Conservation (phyloP, 2,888 invertebrate species). For the Ferdinandea cuprea region DNA sequence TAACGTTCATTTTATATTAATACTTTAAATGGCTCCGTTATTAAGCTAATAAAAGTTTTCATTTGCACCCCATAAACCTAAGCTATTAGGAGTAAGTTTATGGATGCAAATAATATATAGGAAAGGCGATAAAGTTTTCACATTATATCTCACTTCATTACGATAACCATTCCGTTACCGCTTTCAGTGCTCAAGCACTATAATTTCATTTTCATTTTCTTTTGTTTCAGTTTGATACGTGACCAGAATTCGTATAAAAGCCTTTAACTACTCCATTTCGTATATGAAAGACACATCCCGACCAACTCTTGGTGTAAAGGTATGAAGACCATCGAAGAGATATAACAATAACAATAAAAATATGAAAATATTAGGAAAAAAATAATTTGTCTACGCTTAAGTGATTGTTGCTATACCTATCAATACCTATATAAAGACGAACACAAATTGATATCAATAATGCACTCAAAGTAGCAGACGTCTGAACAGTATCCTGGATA, state of each 20-base stretch:
- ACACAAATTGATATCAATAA: constrained; percentile 46
- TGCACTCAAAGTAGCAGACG: constrained; percentile 50
- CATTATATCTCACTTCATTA: constrained; percentile 60
- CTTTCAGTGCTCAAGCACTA: constrained; percentile 41
- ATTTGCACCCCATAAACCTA: constrained; percentile 65
- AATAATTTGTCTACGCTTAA: constrained; percentile 39
- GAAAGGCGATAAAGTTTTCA: constrained; percentile 58
- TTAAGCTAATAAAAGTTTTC: constrained; percentile 48
- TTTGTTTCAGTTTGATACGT: constrained; percentile 31
- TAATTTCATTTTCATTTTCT: constrained; percentile 10
- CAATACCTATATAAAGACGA: no score
- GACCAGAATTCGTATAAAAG: constrained; percentile 47
- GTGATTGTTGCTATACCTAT: constrained; percentile 9
- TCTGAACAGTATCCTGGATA: constrained; percentile 42
- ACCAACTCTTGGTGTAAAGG: neutral
- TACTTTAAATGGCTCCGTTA: constrained; percentile 23
- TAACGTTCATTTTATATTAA: constrained; percentile 16
- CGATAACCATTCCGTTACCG: constrained; percentile 47
- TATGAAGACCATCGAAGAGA: constrained; percentile 24
- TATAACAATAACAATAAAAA: constrained; percentile 39
- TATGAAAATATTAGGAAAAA: constrained; percentile 44
- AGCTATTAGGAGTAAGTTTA: constrained; percentile 53
- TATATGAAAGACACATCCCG: constrained; percentile 27
- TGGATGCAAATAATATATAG: constrained; percentile 41
- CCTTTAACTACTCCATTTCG: constrained; percentile 35